Conservation (phyloP, 2,113 vertebrate species). For the Hemibates koningsi region DNA sequence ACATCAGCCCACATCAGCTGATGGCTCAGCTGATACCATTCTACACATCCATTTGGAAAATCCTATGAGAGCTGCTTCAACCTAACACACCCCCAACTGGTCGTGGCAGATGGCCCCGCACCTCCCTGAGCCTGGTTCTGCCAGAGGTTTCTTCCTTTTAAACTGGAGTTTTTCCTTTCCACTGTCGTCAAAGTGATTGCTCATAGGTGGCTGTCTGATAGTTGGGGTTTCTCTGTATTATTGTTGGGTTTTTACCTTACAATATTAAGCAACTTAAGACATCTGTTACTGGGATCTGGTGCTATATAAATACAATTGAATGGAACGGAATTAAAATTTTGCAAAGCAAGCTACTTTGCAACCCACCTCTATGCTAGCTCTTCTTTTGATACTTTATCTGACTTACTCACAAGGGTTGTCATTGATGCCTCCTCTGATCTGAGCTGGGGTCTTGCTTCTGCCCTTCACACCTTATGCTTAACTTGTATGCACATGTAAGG, state of each 20-base stretch:
- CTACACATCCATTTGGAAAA: neutral
- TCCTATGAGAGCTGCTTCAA: neutral
- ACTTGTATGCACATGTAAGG: neutral
- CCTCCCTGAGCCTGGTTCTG: neutral
- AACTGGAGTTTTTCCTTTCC: neutral
- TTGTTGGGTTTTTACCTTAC: neutral
- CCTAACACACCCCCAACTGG: neutral
- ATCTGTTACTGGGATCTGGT: neutral
- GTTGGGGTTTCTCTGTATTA: neutral
- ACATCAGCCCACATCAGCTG: neutral
- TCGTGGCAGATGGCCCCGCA: neutral
- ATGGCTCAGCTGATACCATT: neutral
- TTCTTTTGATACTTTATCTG: neutral
- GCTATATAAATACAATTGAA: neutral
- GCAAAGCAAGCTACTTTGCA: neutral
- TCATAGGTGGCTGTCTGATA: neutral
- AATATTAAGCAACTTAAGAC: neutral
- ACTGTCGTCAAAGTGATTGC: neutral
- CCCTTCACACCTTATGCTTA: neutral
- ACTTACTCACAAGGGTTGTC: neutral
- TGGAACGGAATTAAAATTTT: fast-evolving
- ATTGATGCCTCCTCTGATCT: neutral
- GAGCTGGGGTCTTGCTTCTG: neutral
- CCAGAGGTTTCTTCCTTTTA: fast-evolving
- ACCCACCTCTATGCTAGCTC: neutral